These are phyloP conservation scores for Cyphomyrus plagiostoma DNA, from an alignment of 2,113 vertebrate genomes.

Conservation along the genomic window DNA sequence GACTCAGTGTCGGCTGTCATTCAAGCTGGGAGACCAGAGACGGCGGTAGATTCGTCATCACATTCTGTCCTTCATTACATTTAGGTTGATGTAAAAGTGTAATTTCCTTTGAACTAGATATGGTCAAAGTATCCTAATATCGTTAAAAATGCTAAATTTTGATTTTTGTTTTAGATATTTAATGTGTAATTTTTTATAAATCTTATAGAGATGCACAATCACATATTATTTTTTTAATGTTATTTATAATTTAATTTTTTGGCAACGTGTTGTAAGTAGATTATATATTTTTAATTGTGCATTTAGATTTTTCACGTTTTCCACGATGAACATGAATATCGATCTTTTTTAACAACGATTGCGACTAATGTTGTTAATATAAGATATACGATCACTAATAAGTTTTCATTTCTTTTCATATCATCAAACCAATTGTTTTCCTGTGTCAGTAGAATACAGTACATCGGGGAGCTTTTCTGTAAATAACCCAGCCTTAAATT, in stretches of 20 bases:
- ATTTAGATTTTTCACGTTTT: not conserved
- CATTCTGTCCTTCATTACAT: not conserved
- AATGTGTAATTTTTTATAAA: not conserved
- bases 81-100: not conserved
- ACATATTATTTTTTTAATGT: not conserved
- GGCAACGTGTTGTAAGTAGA: not conserved
- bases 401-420: not conserved
- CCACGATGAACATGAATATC: not conserved
- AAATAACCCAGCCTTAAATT: not conserved
- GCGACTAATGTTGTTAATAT: not conserved
- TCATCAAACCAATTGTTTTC: not conserved
- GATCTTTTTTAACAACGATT: not conserved
- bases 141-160: not conserved
- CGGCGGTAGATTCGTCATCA: not conserved
- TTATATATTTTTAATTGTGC: not conserved
- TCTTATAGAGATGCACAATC: not conserved
- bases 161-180: not conserved
- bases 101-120: not conserved
- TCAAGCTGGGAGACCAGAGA: not conserved
- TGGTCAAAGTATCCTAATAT: not conserved
- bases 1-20: not conserved
- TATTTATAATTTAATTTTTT: not conserved
- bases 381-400: not conserved
- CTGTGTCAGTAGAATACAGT: not conserved
- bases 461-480: not conserved